Conservation (phyloP, 2,888 invertebrate species). For the Carabus problematicus region DNA sequence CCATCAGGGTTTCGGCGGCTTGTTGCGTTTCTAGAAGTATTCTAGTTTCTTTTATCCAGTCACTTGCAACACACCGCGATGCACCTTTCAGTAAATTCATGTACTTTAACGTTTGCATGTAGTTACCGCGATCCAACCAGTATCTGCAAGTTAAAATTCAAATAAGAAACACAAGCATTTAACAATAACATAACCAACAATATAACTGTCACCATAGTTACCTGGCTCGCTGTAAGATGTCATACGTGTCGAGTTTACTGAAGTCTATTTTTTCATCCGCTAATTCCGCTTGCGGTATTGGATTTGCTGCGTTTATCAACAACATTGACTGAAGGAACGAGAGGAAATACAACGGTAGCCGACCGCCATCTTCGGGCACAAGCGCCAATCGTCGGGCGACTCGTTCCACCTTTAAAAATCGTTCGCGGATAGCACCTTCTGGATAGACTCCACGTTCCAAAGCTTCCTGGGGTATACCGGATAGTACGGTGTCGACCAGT, state of each 20-base stretch:
- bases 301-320: slow-evolving; percentile 70
- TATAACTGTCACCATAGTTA: slow-evolving; percentile 53
- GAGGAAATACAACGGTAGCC: slow-evolving; percentile 80
- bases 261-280: slow-evolving; percentile 77
- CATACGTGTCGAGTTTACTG: slow-evolving; percentile 80
- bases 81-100: slow-evolving; percentile 90
- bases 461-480: slow-evolving; percentile 80
- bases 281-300: slow-evolving; percentile 76
- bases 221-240: slow-evolving; percentile 89
- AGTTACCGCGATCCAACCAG: slow-evolving; percentile 87
- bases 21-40: slow-evolving; percentile 87
- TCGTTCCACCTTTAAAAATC: slow-evolving; percentile 82
- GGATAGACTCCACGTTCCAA: slow-evolving; percentile 84
- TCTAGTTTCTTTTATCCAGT: slow-evolving; percentile 87
- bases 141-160: slow-evolving; percentile 70
- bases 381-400: slow-evolving; percentile 85
- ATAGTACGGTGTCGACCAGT: slow-evolving; percentile 78
- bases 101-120: slow-evolving; percentile 84
- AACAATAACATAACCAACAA: no score
- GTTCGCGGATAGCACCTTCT: slow-evolving; percentile 83
- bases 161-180: not conserved
- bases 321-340: slow-evolving; percentile 91
- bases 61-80: slow-evolving; percentile 78
- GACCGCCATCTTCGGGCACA: slow-evolving; percentile 88
- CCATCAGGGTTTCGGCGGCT: slow-evolving; percentile 87